Base-by-base conservation (phyloP, 2,797 vertebrate genomes). In the Danio kyathit region DNA sequence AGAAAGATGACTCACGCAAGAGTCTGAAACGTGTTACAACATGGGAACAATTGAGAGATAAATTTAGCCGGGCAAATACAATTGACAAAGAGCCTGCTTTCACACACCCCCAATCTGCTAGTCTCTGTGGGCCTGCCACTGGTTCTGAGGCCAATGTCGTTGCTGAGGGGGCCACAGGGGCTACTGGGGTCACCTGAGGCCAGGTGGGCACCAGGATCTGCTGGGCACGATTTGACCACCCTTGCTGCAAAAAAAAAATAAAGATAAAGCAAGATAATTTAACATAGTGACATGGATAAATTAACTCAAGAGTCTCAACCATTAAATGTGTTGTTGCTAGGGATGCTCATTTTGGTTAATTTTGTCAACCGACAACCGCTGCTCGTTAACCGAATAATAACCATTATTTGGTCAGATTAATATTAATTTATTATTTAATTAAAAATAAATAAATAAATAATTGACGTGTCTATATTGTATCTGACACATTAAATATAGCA, bases 21-120 rank as follows among this genome's bases (percentile, higher is more conserved):
- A 46, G 11, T 11, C 21, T 43, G 41, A n/a, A 44, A 46, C 8
- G 0, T 7, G 40, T 71, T 52, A 70, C 21, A 82, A 44, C 44
- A 51, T 6, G 5, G 29, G 66, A 70, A 70, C 46, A 44, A 48
- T 19, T 67, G 17, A 75, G n/a, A 21, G 8, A 49, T 17, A 49
- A 59, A 59, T 11, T 17, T 7, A 16, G 48, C 41, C 49, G n/a
- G 3, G 10, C 38, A 9, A 44, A 82, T n/a, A 79, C 29, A 79
- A 43, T 14, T 29, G 29, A 43, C 38, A 19, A 29, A 40, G 16
- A 43, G 29, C 14, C 19, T 43, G 3, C 40, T 74, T 74, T 11
- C 40, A 86, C 97, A 93, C 89, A 99, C 98, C 98, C 97, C 97
- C 97, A 99, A 87, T 99, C 97, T 89, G 96, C 95, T 87, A 98